phyloP scores from a whole-genome alignment of 1,140 invertebrate genomes.

The Drosophila saltans region DNA sequence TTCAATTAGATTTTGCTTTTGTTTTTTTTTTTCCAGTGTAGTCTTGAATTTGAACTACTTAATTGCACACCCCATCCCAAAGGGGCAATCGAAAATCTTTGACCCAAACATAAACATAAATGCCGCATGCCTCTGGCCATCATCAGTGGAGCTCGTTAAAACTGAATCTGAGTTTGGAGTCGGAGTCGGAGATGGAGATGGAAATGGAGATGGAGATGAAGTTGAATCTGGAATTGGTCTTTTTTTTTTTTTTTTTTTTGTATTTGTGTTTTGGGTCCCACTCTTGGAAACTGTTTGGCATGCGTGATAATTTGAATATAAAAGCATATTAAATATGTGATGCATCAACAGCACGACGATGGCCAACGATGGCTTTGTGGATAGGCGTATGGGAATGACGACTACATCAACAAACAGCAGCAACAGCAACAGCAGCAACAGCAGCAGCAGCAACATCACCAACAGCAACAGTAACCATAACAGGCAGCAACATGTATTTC shows the following conservation, averaged over 20 bases:
- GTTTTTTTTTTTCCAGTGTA: not conserved
- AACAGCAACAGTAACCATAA: constrained; percentile 14
- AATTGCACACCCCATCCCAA: constrained; percentile 51
- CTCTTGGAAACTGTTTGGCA: constrained; percentile 63
- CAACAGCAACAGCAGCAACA: constrained; percentile 1
- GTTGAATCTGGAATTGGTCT: not conserved
- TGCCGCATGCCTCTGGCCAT: constrained; percentile 56
- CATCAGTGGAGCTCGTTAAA: constrained; percentile 69
- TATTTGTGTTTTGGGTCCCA: not conserved
- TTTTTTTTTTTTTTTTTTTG: constrained; percentile 3
- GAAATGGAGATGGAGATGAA: not conserved
- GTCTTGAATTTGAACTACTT: constrained; percentile 8
- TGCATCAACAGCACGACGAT: constrained; percentile 21
- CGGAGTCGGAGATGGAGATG: not conserved
- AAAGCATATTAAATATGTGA: constrained; percentile 66
- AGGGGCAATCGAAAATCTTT: constrained; percentile 54
- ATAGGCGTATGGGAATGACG: constrained; percentile 27
- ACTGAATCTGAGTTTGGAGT: constrained; percentile 33
- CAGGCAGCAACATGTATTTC: constrained; percentile 36
- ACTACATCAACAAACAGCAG: constrained; percentile 42
- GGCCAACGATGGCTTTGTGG: no score
- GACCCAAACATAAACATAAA: constrained; percentile 50
- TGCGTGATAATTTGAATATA: constrained; percentile 79
- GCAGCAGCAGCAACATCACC: constrained; percentile 14
- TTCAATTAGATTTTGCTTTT: no score